These are phyloP conservation scores for Aphrophora alni DNA, from an alignment of 2,888 invertebrate species.

Conservation along the genomic window DNA sequence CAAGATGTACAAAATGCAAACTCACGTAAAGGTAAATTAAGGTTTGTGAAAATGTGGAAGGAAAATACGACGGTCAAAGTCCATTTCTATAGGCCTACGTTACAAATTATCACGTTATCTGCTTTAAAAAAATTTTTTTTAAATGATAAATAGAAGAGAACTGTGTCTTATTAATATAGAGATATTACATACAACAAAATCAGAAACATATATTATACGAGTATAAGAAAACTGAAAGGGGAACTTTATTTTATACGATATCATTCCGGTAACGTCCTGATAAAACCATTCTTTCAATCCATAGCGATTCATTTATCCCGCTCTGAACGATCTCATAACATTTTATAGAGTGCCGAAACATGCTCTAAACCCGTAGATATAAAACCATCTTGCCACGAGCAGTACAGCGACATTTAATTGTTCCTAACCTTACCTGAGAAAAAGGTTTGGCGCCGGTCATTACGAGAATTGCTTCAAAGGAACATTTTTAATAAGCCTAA, in stretches of 20 bases:
- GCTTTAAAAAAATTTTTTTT: too few species aligned
- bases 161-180: too few species aligned
- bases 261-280: neutral
- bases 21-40: too few species aligned
- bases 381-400: neutral
- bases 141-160: too few species aligned
- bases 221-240: neutral
- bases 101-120: too few species aligned
- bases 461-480: constrained; percentile 3
- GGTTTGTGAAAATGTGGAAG: too few species aligned
- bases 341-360: neutral
- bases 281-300: neutral
- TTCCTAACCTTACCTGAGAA: constrained; percentile 10
- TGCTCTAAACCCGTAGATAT: neutral
- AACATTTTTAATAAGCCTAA: constrained; percentile 38
- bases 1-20: too few species aligned
- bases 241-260: neutral
- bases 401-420: neutral
- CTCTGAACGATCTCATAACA: neutral
- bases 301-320: neutral
- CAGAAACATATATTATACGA: too few species aligned
- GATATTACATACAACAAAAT: too few species aligned
- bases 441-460: constrained; percentile 17
- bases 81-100: too few species aligned
- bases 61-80: too few species aligned